Percentiles rank a stretch among this genome's conserved stretches.
Conservation (phyloP, 1,140 invertebrate genomes). For the Brachionus koreanus region DNA sequence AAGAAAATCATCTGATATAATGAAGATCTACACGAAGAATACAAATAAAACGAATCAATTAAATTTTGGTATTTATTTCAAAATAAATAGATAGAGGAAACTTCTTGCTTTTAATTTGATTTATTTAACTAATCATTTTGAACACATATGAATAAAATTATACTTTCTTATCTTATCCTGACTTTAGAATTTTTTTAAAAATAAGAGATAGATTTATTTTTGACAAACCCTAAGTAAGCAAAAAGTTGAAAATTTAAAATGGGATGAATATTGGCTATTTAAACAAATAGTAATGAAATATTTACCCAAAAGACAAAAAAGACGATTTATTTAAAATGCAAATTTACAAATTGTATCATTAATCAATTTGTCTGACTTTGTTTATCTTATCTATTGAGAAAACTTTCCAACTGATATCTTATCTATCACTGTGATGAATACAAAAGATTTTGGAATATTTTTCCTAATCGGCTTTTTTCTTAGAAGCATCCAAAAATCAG, state of each 20-base stretch:
- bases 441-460: not conserved
- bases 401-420: not conserved
- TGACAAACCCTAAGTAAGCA: too few relatives aligned
- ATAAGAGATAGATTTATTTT: too few relatives aligned
- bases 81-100: too few relatives aligned
- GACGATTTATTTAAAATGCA: slow-evolving; percentile 37
- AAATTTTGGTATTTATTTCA: too few relatives aligned
- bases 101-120: too few relatives aligned
- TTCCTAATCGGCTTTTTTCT: not conserved
- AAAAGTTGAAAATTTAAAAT: not conserved
- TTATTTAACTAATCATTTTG: too few relatives aligned
- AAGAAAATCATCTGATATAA: too few relatives aligned
- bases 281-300: not conserved
- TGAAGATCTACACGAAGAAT: too few relatives aligned
- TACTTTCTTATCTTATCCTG: too few relatives aligned
- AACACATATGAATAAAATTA: too few relatives aligned
- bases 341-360: slow-evolving; percentile 26
- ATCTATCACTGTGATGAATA: not conserved
- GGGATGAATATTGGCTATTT: not conserved
- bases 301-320: slow-evolving; percentile 21
- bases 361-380: not conserved
- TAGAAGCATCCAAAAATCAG: not conserved
- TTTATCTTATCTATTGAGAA: slow-evolving; percentile 20
- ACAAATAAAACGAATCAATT: too few relatives aligned
- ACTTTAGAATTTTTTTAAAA: too few relatives aligned